Percentiles rank a stretch among this genome's conserved stretches.
phyloP scores from a whole-genome alignment of 1,140 invertebrate genomes.

The Trissolcus basalis region DNA sequence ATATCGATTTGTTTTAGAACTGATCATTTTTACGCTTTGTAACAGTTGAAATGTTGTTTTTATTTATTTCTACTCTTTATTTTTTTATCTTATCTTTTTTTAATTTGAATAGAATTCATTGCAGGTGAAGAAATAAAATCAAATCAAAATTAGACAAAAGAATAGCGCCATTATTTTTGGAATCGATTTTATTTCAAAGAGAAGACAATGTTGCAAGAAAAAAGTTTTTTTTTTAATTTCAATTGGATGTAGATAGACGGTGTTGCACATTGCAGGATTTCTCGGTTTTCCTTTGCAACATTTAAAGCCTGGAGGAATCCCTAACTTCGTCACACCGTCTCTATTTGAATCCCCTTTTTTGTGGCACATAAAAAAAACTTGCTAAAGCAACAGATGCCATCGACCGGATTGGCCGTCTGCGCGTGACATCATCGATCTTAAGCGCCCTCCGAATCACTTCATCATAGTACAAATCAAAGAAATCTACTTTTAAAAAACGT shows the following conservation, averaged over 20 bases:
- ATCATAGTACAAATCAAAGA: conserved; percentile 4
- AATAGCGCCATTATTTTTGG: background rate
- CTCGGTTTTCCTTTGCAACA: conserved; percentile 24
- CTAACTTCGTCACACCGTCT: conserved; percentile 23
- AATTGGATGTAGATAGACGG: conserved; percentile 1
- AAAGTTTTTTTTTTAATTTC: background rate
- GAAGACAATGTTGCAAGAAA: too few relatives aligned
- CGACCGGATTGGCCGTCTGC: conserved; percentile 28
- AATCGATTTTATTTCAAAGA: too few relatives aligned
- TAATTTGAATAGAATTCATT: background rate
- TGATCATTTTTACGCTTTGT: conserved; percentile 8
- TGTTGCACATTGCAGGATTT: conserved; percentile 23
- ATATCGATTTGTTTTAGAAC: conserved; percentile 14
- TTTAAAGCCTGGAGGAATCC: conserved; percentile 11
- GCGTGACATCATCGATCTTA: conserved; percentile 39
- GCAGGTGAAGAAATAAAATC: too few relatives aligned
- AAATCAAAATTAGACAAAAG: too few relatives aligned
- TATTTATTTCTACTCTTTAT: background rate
- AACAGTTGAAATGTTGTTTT: too few relatives aligned
- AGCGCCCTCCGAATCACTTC: conserved; percentile 14
- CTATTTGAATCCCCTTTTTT: conserved; percentile 27
- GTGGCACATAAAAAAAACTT: conserved; percentile 29
- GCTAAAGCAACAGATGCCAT: conserved; percentile 48
- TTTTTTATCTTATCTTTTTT: background rate
- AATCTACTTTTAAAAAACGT: background rate